A percentile compares a stretch with the other conserved stretches of the same genome.
phyloP scores from a whole-genome alignment of 2,797 vertebrate genomes.

The Eupleurogrammus muticus region DNA sequence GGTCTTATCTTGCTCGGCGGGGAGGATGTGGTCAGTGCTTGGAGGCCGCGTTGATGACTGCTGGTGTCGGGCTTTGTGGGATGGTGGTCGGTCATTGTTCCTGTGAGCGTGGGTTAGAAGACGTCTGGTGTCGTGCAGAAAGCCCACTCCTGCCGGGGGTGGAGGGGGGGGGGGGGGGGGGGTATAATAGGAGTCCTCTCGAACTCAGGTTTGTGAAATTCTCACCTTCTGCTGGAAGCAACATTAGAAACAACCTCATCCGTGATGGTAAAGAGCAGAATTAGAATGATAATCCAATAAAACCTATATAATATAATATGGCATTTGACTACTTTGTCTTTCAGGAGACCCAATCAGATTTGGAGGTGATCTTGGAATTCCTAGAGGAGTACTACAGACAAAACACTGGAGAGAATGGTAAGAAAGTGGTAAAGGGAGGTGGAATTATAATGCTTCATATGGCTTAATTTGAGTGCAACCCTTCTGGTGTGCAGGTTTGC shows the following conservation, averaged over 20 bases:
- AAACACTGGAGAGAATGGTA: slow-evolving; percentile 62
- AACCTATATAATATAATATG: not conserved
- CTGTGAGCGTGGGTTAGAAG: slow-evolving; percentile 52
- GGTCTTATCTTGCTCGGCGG: slow-evolving; percentile 79
- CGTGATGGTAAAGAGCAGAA: slow-evolving; percentile 71
- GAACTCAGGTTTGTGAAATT: slow-evolving; percentile 50
- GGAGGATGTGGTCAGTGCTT: slow-evolving; percentile 84
- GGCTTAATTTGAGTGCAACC: not conserved
- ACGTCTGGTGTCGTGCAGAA: slow-evolving; percentile 52
- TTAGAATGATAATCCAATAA: not conserved
- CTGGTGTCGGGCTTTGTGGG: slow-evolving; percentile 70
- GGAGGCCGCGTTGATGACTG: slow-evolving; percentile 69
- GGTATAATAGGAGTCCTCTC: slow-evolving; percentile 68
- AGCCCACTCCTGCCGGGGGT: slow-evolving; percentile 39
- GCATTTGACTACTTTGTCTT: slow-evolving; percentile 33
- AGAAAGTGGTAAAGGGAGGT: not conserved
- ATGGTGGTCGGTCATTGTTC: slow-evolving; percentile 79
- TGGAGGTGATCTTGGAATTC: slow-evolving; percentile 87
- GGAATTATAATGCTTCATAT: not conserved
- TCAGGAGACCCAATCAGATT: slow-evolving; percentile 79
- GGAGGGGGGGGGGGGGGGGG: too few species aligned
- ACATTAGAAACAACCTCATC: slow-evolving; percentile 12
- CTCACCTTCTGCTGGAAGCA: not conserved
- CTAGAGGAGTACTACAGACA: slow-evolving; percentile 85
- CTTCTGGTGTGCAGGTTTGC: slow-evolving; percentile 20